These are phyloP conservation scores for Rhipidura dahli DNA, from an alignment of 2,113 vertebrate genomes.

Conservation along the genomic window DNA sequence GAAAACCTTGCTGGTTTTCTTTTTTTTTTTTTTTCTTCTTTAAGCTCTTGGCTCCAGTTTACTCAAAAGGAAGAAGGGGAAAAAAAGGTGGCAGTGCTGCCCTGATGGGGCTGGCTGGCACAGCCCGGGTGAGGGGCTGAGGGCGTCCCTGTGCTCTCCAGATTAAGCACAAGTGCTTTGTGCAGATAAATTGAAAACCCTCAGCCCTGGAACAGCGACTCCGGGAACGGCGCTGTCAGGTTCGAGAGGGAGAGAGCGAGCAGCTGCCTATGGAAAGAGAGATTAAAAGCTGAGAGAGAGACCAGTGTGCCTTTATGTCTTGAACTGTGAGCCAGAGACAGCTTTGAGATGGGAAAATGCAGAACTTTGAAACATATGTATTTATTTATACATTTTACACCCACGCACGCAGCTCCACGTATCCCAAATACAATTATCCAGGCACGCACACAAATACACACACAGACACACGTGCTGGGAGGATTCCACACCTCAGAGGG, in stretches of 20 bases:
- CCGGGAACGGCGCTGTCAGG: neutral
- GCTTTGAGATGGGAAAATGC: neutral
- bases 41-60: neutral
- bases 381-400: neutral
- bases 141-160: neutral
- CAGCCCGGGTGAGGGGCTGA: neutral
- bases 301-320: neutral
- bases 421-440: neutral
- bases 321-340: neutral
- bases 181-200: conserved; percentile 42
- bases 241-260: neutral
- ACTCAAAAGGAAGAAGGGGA: neutral
- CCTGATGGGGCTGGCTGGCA: neutral
- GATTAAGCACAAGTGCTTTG: conserved; percentile 44
- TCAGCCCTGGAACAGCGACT: conserved; percentile 9
- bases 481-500: neutral
- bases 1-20: neutral
- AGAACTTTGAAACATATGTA: neutral
- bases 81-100: neutral
- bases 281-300: conserved; percentile 12
- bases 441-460: neutral
- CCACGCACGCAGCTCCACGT: neutral
- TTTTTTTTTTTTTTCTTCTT: neutral
- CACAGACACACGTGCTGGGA: neutral
- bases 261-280: conserved; percentile 30